phyloP scores from a whole-genome alignment of 2,888 invertebrate genomes.

The Volucella bombylans region DNA sequence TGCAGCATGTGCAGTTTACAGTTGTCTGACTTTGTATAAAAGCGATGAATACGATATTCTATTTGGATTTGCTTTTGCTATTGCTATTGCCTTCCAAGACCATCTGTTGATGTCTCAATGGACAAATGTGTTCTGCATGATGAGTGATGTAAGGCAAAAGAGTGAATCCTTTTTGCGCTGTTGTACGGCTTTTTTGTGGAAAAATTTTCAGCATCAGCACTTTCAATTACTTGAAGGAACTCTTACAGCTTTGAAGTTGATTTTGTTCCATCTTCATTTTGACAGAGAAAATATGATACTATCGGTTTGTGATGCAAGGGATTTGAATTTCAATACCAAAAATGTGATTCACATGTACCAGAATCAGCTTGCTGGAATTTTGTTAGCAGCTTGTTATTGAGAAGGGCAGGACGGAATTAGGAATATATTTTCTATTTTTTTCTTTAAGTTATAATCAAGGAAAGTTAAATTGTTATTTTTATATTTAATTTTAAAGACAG shows the following conservation, averaged over 20 bases:
- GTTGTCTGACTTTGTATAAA: constrained; percentile 24
- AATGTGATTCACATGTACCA: too few relatives aligned
- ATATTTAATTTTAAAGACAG: too few relatives aligned
- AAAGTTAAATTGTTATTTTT: too few relatives aligned
- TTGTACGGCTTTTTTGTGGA: constrained; percentile 22
- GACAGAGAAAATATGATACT: not conserved
- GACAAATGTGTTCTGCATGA: constrained; percentile 43
- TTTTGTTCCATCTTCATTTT: not conserved
- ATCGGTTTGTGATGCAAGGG: not conserved
- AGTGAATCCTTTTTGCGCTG: constrained; percentile 5
- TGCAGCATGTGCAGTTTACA: constrained; percentile 29
- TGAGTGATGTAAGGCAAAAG: constrained; percentile 18
- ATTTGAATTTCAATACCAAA: not conserved
- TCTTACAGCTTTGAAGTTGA: constrained; percentile 1
- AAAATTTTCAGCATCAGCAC: constrained; percentile 48
- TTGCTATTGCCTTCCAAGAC: constrained; percentile 3
- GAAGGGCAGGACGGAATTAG: too few relatives aligned
- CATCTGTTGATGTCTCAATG: constrained; percentile 53
- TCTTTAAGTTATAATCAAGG: too few relatives aligned
- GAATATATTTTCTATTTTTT: too few relatives aligned
- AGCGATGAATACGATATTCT: not conserved
- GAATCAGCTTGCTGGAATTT: too few relatives aligned
- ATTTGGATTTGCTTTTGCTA: not conserved
- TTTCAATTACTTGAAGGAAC: constrained; percentile 39
- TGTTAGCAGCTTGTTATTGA: too few relatives aligned